phyloP scores from a whole-genome alignment of 2,797 vertebrate genomes.

The Sebastes iracundus region DNA sequence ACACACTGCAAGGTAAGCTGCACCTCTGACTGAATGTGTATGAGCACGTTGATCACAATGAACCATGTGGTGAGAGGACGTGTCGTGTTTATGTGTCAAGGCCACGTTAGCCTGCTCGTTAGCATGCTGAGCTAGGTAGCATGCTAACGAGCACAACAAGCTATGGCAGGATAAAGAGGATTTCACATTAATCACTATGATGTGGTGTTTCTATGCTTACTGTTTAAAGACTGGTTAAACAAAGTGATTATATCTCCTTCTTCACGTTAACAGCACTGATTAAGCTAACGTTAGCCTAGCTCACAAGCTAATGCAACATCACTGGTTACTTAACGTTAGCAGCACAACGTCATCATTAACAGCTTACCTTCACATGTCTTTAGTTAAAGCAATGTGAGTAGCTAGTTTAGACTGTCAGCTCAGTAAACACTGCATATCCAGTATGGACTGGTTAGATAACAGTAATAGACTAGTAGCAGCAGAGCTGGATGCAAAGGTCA shows the following conservation, averaged over 20 bases:
- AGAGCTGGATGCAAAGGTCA: background rate
- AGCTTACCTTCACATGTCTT: background rate
- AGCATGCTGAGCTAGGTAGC: constrained; percentile 54
- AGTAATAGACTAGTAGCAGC: background rate
- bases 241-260: no score
- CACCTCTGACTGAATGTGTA: accelerated
- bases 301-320: background rate
- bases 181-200: accelerated
- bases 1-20: constrained; percentile 43
- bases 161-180: accelerated
- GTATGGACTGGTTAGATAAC: background rate
- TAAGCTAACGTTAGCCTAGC: constrained; percentile 22
- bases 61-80: background rate
- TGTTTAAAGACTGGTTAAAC: accelerated
- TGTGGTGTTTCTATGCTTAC: accelerated
- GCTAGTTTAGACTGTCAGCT: accelerated
- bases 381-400: no score
- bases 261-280: no score
- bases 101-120: constrained; percentile 41
- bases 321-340: background rate
- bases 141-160: constrained; percentile 50
- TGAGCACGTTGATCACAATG: no score
- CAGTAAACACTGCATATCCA: background rate
- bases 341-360: background rate
- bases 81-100: constrained; percentile 46